Evolutionary conservation across 2,113 vertebrate species (phyloP).

Genomic region (Ammodytes marinus): DNA sequence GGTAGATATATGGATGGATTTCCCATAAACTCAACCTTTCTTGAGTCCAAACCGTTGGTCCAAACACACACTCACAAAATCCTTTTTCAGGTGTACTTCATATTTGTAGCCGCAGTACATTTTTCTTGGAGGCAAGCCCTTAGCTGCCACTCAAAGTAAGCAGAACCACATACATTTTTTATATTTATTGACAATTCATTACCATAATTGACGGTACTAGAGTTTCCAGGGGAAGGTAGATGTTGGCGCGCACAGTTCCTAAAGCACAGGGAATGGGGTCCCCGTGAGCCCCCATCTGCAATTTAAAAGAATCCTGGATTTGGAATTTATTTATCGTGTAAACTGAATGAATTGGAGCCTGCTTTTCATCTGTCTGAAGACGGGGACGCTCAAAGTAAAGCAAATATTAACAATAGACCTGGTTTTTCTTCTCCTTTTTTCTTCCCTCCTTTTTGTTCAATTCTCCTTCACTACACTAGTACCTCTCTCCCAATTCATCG

Average conservation of each 20-base stretch:
- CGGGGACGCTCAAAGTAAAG: constrained; percentile 25
- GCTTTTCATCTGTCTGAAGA: constrained; percentile 72
- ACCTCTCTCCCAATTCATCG: constrained; percentile 62
- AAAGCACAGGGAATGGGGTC: constrained; percentile 87
- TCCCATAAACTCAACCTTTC: constrained; percentile 3
- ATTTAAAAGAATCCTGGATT: constrained; percentile 92
- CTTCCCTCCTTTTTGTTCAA: background rate
- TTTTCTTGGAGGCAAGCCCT: constrained; percentile 96
- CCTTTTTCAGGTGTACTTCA: constrained; percentile 91
- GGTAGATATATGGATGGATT: constrained; percentile 19
- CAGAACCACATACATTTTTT: constrained; percentile 98
- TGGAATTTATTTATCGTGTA: constrained; percentile 94
- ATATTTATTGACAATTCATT: constrained; percentile 99
- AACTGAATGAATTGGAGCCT: constrained; percentile 91
- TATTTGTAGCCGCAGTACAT: constrained; percentile 96
- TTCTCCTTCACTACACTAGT: constrained; percentile 18
- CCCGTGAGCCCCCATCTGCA: constrained; percentile 92
- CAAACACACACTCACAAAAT: constrained; percentile 23
- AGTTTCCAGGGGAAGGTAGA: constrained; percentile 89
- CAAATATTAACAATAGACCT: constrained; percentile 17
- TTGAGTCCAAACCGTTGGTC: background rate
- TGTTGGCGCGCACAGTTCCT: constrained; percentile 84
- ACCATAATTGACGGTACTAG: constrained; percentile 99
- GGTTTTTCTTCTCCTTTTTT: constrained; percentile 1
- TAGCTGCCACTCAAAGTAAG: constrained; percentile 96